Conservation (phyloP, 2,113 vertebrate genomes). For the cat (Felis catus) region DNA sequence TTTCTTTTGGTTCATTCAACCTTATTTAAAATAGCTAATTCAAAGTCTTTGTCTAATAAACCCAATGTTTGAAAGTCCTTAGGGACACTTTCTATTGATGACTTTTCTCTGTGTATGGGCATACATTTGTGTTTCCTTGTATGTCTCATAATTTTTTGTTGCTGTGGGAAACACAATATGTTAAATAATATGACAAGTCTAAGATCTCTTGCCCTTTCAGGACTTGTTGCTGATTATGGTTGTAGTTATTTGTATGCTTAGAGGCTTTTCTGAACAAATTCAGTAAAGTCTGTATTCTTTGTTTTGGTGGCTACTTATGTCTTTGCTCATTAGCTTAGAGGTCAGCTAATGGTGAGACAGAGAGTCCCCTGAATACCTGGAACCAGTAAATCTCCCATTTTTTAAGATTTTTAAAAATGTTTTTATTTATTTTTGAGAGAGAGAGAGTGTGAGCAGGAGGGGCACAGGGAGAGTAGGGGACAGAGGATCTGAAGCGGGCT, state of each 20-base stretch:
- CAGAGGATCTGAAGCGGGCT: too few relatives aligned
- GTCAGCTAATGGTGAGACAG: not conserved
- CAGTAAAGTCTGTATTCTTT: not conserved
- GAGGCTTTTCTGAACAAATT: not conserved
- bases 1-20: not conserved
- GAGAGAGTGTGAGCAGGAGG: too few relatives aligned
- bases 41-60: not conserved
- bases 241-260: not conserved
- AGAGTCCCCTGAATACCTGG: not conserved
- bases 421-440: too few relatives aligned
- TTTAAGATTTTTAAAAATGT: too few relatives aligned
- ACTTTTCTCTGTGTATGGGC: not conserved
- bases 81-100: not conserved
- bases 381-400: not conserved
- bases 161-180: not conserved
- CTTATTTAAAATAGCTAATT: not conserved
- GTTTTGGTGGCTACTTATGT: not conserved
- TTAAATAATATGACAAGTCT: not conserved
- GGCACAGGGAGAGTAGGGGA: too few relatives aligned
- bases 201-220: not conserved
- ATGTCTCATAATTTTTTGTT: not conserved
- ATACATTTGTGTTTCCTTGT: not conserved
- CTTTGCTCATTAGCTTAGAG: not conserved
- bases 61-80: not conserved
- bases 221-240: not conserved